Evolutionary conservation across 2,797 vertebrate genomes (phyloP), one percentile per base, ranked within the genome.

Genomic region (Podargus strigoides): DNA sequence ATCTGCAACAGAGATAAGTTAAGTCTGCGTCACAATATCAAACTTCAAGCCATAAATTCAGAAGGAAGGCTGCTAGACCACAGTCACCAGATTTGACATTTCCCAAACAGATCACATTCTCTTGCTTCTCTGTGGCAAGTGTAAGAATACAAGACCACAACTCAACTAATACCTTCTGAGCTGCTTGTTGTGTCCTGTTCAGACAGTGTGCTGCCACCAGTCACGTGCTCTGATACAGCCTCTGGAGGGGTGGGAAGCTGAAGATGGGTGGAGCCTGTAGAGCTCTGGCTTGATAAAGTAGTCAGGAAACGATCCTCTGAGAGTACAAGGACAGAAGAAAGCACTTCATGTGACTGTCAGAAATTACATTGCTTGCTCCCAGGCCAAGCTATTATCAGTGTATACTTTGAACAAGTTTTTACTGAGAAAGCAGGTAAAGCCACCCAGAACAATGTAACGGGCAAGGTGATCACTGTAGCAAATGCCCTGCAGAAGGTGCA

Each of bases 281-380:
- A 98, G 89, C 97, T 97, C 58, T 99, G 98, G 68, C 98, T 98
- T 85, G 99, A 97, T 50, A 98, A 81, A 3, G 98, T 97, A 21
- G 97, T 98, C 95, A 99, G 98, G 96, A 98, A 98, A 49, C 99
- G 99, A 96, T 99, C 99, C 97, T 99, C 99, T 99, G 78, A 74
- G 93, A 59, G 55, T 24, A 68, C 4, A 64, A 88, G 27, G 24
- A 78, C 49, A 89, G 26, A 69, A 59, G 16, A 73, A 74, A 69
- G 17, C 10, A 82, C 64, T 87, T 92, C 27, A 63, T 9, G 4
- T 5, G 20, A 34, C 34, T 76, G 23, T 32, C 56, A 41, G n/a
- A 85, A 85, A 39, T 12, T 23, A 34, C 6, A 39, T 1, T 19
- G 17, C 39, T 84, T 75, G 32, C 26, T 86, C 22, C 16, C 30